These are phyloP conservation scores for Gobio occitaniae DNA, from an alignment of 2,797 vertebrate species.

Conservation along the genomic window DNA sequence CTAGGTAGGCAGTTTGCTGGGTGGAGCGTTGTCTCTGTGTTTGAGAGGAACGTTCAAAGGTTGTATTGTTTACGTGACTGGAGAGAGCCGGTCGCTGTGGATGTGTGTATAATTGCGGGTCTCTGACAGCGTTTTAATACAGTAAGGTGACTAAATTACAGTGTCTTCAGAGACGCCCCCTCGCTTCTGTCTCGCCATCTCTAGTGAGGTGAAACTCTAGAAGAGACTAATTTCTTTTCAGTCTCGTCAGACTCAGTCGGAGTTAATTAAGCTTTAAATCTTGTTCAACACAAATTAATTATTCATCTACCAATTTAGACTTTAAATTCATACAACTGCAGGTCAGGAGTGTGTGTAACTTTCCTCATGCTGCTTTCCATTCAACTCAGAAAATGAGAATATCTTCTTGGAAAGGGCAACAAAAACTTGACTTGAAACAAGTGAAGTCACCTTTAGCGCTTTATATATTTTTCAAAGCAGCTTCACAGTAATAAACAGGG, in stretches of 20 bases:
- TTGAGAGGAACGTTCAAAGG: neutral
- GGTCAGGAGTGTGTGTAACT: neutral
- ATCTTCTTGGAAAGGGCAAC: neutral
- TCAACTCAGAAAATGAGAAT: neutral
- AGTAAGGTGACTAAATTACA: neutral
- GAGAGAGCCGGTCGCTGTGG: neutral
- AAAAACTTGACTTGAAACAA: neutral
- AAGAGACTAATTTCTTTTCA: constrained; percentile 60
- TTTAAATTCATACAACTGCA: constrained; percentile 4
- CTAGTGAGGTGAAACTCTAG: constrained; percentile 40
- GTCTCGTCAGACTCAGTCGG: constrained; percentile 50
- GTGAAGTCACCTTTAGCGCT: neutral
- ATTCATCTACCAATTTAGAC: constrained; percentile 63
- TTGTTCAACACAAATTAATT: constrained; percentile 68
- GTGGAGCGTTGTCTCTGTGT: neutral
- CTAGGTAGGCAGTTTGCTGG: neutral
- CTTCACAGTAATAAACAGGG: neutral
- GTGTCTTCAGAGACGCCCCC: constrained; percentile 10
- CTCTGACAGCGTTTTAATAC: constrained; percentile 6
- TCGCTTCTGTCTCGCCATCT: constrained; percentile 9
- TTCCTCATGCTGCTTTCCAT: neutral
- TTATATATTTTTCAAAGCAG: neutral
- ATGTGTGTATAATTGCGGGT: constrained; percentile 1
- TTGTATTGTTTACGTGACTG: neutral
- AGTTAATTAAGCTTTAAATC: constrained; percentile 73